phyloP scores from a whole-genome alignment of 2,888 invertebrate genomes.

The Arrhopalites spinosus region DNA sequence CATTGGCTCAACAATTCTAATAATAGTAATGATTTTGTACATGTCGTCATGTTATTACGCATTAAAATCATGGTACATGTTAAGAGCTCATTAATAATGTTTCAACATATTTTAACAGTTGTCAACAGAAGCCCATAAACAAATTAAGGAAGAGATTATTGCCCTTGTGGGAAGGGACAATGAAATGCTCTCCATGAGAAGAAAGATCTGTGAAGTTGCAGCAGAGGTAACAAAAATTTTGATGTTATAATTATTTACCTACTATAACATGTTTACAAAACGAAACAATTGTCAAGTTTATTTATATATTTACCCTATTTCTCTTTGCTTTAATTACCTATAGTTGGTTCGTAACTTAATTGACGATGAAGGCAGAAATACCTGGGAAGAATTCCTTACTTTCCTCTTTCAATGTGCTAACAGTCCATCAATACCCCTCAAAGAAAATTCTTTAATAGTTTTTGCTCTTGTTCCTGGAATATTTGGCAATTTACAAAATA shows the following conservation, averaged over 20 bases:
- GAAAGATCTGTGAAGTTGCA: conserved; percentile 93
- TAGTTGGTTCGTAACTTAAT: conserved; percentile 85
- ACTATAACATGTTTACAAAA: too few relatives aligned
- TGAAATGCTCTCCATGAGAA: conserved; percentile 70
- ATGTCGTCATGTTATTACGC: neutral
- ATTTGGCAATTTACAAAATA: conserved; percentile 92
- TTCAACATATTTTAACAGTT: conserved; percentile 61
- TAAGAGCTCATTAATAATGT: neutral
- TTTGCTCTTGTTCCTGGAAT: conserved; percentile 96
- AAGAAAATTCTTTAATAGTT: conserved; percentile 92
- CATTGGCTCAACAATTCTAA: neutral
- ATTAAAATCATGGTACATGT: neutral
- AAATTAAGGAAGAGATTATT: conserved; percentile 85
- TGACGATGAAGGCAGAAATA: conserved; percentile 93
- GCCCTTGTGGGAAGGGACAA: conserved; percentile 83
- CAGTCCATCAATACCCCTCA: conserved; percentile 78
- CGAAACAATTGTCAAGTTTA: too few relatives aligned
- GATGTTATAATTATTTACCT: too few relatives aligned
- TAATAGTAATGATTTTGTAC: neutral
- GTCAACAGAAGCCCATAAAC: conserved; percentile 78
- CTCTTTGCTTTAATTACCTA: too few relatives aligned
- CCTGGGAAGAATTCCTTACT: conserved; percentile 91
- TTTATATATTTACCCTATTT: too few relatives aligned
- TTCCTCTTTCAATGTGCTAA: conserved; percentile 94
- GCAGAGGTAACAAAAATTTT: too few relatives aligned